A percentile compares a stretch with the other conserved stretches of the same genome.
phyloP scores from a whole-genome alignment of 2,888 invertebrate genomes.

The Trichogramma evanescens region DNA sequence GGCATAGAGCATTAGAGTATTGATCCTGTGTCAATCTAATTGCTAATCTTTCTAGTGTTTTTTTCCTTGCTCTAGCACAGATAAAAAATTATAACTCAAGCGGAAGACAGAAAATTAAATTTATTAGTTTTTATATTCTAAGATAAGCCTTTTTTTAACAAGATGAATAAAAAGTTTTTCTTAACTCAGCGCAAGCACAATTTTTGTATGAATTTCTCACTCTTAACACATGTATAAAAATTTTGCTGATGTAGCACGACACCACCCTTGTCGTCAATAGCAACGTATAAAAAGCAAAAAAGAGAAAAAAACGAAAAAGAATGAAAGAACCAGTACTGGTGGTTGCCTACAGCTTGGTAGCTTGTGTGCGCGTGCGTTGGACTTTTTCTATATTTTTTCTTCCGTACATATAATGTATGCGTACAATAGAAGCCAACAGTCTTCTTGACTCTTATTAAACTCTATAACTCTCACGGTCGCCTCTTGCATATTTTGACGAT shows the following conservation, averaged over 20 bases:
- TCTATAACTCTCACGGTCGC: neutral
- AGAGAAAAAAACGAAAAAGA: neutral
- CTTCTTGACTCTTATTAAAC: slow-evolving; percentile 16
- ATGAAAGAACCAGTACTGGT: neutral
- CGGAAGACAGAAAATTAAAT: no score
- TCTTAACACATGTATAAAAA: slow-evolving; percentile 9
- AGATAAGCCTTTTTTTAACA: neutral
- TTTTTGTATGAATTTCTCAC: neutral
- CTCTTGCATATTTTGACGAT: slow-evolving; percentile 15
- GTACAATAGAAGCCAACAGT: neutral
- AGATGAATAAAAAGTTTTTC: slow-evolving; percentile 16
- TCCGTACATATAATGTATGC: no score
- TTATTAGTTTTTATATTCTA: no score
- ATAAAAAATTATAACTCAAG: no score
- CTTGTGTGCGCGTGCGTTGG: no score
- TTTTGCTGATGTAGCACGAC: slow-evolving; percentile 6
- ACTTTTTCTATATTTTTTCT: no score
- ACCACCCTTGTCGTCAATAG: neutral
- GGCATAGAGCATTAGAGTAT: no score
- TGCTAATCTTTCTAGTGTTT: no score
- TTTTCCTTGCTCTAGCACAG: no score
- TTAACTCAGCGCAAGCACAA: neutral
- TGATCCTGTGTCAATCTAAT: no score
- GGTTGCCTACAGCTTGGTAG: no score
- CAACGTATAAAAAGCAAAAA: neutral